Conservation (phyloP, 2,113 vertebrate species). For the cat (Felis catus) region F.catus_Fca126_mat1.0 CM031420.1:120564001-120564500, state of each 20-base stretch:
- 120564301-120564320: not conserved
- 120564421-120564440: not conserved
- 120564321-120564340: not conserved
- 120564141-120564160: conserved; percentile 1
- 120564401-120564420: not conserved
- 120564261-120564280: not conserved
- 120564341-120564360: not conserved
- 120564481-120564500: not conserved
- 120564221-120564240: not conserved
- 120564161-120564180: not conserved
- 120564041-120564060: not conserved
- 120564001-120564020: not conserved
- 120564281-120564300: not conserved
- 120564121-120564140: not conserved
- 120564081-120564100: not conserved
- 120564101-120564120: not conserved
- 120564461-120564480: not conserved
- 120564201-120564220: conserved; percentile 21
- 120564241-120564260: not conserved
- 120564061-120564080: not conserved
- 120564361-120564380: not conserved
- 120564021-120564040: conserved; percentile 19
- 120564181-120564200: conserved; percentile 36
- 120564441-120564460: not conserved
- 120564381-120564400: not conserved